Evolutionary conservation across 2,888 invertebrate species (phyloP).

Genomic region (Drosophila mettleri): DNA sequence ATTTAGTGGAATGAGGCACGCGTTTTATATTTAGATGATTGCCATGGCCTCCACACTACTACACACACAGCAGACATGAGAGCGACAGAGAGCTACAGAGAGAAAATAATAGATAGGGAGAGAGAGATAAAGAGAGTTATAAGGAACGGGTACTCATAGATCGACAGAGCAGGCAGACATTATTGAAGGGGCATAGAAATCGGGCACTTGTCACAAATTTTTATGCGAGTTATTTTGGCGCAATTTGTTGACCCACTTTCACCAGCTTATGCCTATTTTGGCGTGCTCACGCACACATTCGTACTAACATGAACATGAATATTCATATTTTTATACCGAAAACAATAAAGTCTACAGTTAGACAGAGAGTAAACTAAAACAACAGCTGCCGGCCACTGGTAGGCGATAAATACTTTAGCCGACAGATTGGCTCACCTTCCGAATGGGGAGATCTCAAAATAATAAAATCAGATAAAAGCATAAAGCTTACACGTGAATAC

Average conservation of each 20-base stretch:
- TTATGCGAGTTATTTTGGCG: slow-evolving; percentile 35
- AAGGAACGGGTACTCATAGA: not conserved
- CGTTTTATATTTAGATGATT: slow-evolving; percentile 78
- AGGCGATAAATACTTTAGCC: slow-evolving; percentile 38
- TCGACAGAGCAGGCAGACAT: not conserved
- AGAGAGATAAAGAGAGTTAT: not conserved
- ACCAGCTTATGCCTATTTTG: slow-evolving; percentile 76
- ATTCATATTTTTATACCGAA: slow-evolving; percentile 54
- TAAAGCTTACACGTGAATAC: slow-evolving; percentile 1
- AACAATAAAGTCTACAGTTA: slow-evolving; percentile 60
- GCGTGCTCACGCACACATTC: slow-evolving; percentile 25
- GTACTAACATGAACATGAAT: slow-evolving; percentile 47
- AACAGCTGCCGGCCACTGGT: slow-evolving; percentile 43
- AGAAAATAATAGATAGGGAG: too few species aligned
- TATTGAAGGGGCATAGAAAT: slow-evolving; percentile 26
- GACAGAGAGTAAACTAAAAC: slow-evolving; percentile 42
- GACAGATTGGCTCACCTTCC: slow-evolving; percentile 56
- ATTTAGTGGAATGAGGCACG: slow-evolving; percentile 74
- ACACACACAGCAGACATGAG: slow-evolving; percentile 22
- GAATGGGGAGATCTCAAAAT: slow-evolving; percentile 15
- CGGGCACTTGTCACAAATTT: slow-evolving; percentile 46
- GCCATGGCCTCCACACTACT: slow-evolving; percentile 57
- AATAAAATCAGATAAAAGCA: not conserved
- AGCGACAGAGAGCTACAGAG: not conserved
- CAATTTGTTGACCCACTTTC: slow-evolving; percentile 75